Evolutionary conservation across 2,888 invertebrate genomes (phyloP).

Genomic region (Alloscopus bannaensis): DNA sequence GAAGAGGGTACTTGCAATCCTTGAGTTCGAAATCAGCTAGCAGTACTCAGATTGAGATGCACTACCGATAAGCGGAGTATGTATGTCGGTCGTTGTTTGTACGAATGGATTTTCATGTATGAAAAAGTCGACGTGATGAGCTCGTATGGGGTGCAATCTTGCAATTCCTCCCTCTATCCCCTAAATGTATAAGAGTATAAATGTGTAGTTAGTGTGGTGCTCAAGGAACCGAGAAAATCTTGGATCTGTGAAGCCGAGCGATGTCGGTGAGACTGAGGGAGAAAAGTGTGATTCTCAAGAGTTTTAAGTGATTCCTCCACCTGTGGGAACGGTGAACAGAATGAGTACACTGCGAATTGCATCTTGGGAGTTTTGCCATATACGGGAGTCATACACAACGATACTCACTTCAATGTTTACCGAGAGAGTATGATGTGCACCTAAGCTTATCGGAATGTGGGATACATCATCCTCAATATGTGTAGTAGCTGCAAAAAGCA

Average conservation of each 20-base stretch:
- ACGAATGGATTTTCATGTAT: slow-evolving; percentile 15
- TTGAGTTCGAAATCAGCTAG: slow-evolving; percentile 24
- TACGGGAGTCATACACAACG: slow-evolving; percentile 12
- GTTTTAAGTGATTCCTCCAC: slow-evolving; percentile 71
- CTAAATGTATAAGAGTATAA: slow-evolving; percentile 26
- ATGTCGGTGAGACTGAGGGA: slow-evolving; percentile 72
- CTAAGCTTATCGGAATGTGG: too few species aligned
- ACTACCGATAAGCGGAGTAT: slow-evolving; percentile 34
- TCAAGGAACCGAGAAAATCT: slow-evolving; percentile 46
- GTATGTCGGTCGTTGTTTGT: slow-evolving; percentile 44
- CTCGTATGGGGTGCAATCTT: not conserved
- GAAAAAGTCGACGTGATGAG: not conserved
- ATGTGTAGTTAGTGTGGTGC: not conserved
- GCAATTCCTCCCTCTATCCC: slow-evolving; percentile 21
- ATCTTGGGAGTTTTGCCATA: slow-evolving; percentile 19
- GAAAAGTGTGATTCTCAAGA: slow-evolving; percentile 72
- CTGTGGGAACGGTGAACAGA: slow-evolving; percentile 65
- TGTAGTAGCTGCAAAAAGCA: too few species aligned
- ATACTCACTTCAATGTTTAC: too few species aligned
- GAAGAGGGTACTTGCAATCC: slow-evolving; percentile 14
- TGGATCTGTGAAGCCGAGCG: slow-evolving; percentile 49
- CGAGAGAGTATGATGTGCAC: too few species aligned
- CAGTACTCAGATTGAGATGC: slow-evolving; percentile 44
- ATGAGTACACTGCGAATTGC: not conserved
- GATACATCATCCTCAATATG: too few species aligned